Base-by-base conservation (phyloP, 2,888 invertebrate species). In the Zaprionus bogoriensis region DNA sequence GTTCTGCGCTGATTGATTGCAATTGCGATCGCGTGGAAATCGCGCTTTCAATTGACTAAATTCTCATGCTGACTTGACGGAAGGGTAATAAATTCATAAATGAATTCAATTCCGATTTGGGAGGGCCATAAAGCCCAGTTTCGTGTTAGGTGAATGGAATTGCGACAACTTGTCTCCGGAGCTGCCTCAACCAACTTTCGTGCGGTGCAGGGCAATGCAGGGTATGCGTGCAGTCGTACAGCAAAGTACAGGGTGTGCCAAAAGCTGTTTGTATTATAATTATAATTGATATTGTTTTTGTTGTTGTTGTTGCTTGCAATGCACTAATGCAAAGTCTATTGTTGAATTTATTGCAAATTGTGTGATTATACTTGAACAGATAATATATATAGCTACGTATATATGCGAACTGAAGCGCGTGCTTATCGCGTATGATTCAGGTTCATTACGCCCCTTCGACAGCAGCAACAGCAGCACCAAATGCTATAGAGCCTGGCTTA, bases 371-470 rank as follows among this genome's bases (percentile, higher is more conserved):
- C 25, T 27, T n/a, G 23, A 41, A 14, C 27, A 9, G 20, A 20
- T 28, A 36, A 32, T 22, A 19, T 45, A 45, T 10, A 46, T 42
- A 39, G 38, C 7, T 14, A n/a, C 32, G 14, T 23, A 9, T 25
- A 30, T 14, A 22, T 14, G 28, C 51, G 27, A 30, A 2, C 28
- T 20, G 41, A 22, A 19, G 6, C 12, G 4, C 22, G 45, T 25
- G 62, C 70, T 72, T 73, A 73, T 67, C 62, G 58, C 58, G 12
- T 47, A 22, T 54, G 62, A 67, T 58, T 67, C 52, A 72, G 57
- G 57, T 67, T 67, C 58, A 50, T 46, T 55, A 70, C 57, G 67
- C 66, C 55, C 60, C 60, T 39, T 14, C 9, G 30, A 51, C 10
- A 44, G 23, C 42, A 51, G 12, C 23, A 28, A 44, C 23, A 42